These are phyloP conservation scores for Crambe crambe DNA, from an alignment of 37 sponge, comb jelly and placozoan species.

Conservation along the genomic window DNA sequence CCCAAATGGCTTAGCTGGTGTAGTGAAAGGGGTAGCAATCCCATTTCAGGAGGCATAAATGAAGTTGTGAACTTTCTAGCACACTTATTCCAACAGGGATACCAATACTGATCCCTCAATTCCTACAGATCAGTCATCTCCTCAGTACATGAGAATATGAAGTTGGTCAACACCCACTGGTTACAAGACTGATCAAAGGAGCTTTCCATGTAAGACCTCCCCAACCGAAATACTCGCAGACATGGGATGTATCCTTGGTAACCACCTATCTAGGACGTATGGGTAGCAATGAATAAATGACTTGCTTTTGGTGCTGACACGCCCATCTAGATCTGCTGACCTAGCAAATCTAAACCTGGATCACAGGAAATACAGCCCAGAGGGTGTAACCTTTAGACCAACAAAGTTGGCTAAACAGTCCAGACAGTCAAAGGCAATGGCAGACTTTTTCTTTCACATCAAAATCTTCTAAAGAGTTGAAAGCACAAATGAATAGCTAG, in stretches of 20 bases:
- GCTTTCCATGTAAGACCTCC: conserved; percentile 34
- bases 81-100: conserved; percentile 36
- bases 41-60: conserved; percentile 46
- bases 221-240: conserved; percentile 7
- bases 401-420: conserved; percentile 32
- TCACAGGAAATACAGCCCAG: conserved; percentile 5
- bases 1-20: conserved; percentile 55
- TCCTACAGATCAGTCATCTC: conserved; percentile 49
- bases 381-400: conserved; percentile 32
- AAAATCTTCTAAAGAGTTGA: too few relatives aligned
- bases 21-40: conserved; percentile 20
- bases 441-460: conserved; percentile 47
- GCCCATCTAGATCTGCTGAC: conserved; percentile 41
- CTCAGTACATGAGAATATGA: conserved; percentile 34
- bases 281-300: conserved; percentile 18
- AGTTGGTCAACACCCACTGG: conserved; percentile 50
- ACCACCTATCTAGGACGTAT: conserved; percentile 2
- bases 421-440: conserved; percentile 1
- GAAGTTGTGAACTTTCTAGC: conserved; percentile 56
- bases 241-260: conserved; percentile 48
- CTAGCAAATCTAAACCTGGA: conserved; percentile 21
- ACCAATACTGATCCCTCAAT: conserved; percentile 50
- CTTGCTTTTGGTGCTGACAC: conserved; percentile 16
- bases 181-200: conserved; percentile 31
- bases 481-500: too few relatives aligned